phyloP scores from a whole-genome alignment of 1,140 invertebrate genomes.

The Aphis gossypii region DNA sequence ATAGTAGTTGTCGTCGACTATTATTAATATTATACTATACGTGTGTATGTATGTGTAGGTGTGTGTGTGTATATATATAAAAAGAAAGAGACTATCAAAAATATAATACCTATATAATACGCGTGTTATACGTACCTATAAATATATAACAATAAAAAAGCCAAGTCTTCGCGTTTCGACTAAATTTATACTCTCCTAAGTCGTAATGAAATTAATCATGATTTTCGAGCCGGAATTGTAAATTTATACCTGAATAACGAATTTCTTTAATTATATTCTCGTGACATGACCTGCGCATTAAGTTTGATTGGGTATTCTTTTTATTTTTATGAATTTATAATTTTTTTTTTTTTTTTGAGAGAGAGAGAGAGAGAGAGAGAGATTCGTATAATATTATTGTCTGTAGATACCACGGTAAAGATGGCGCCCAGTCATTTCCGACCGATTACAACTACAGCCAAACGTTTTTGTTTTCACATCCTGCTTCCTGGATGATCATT shows the following conservation, averaged over 20 bases:
- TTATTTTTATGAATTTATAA: too few relatives aligned
- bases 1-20: neutral
- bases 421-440: neutral
- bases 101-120: neutral
- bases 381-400: neutral
- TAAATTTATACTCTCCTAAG: constrained; percentile 14
- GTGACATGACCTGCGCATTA: neutral
- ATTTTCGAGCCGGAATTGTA: neutral
- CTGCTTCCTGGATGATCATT: neutral
- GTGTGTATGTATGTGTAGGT: neutral
- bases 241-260: neutral
- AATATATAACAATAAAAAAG: neutral
- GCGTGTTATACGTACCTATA: neutral
- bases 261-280: neutral
- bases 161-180: neutral
- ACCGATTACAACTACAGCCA: neutral
- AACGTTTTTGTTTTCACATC: constrained; percentile 9
- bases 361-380: too few relatives aligned
- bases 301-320: neutral
- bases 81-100: neutral
- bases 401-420: neutral
- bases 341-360: neutral
- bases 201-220: constrained; percentile 9
- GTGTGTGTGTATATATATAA: neutral
- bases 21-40: neutral